Evolutionary conservation across 2,888 invertebrate genomes (phyloP).

Genomic region (Drosophila maculinotata): DNA sequence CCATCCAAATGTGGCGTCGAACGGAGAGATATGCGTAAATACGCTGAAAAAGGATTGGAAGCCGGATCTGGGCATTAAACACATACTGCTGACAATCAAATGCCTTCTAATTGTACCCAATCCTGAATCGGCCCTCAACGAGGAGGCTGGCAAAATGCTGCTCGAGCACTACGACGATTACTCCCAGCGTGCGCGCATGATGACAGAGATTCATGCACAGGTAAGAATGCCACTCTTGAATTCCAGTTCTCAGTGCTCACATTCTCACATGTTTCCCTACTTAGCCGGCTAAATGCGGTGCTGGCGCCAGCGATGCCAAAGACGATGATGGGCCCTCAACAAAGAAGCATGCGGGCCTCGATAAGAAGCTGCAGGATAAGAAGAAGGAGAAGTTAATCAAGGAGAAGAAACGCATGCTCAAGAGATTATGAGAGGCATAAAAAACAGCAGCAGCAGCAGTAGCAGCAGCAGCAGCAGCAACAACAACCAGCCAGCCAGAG

Average conservation of each 20-base stretch:
- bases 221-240: conserved; percentile 80
- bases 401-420: conserved; percentile 94
- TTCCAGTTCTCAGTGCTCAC: background rate
- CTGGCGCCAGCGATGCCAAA: conserved; percentile 79
- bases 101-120: conserved; percentile 98
- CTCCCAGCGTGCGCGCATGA: conserved; percentile 94
- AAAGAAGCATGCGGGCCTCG: conserved; percentile 92
- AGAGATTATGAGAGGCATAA: conserved; percentile 90
- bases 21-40: conserved; percentile 98
- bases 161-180: conserved; percentile 97
- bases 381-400: conserved; percentile 89
- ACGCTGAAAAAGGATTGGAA: conserved; percentile 98
- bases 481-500: conserved; percentile 8
- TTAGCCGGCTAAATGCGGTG: conserved; percentile 86
- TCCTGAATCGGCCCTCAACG: conserved; percentile 98
- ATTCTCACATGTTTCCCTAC: background rate
- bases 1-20: conserved; percentile 97
- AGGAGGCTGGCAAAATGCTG: conserved; percentile 97
- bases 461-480: conserved; percentile 6
- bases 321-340: conserved; percentile 90
- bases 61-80: conserved; percentile 96
- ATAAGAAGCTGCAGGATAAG: conserved; percentile 91
- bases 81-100: conserved; percentile 96
- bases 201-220: conserved; percentile 96
- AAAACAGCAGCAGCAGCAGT: background rate